phyloP scores from a whole-genome alignment of 2,888 invertebrate genomes.

The Colletes collaris region DNA sequence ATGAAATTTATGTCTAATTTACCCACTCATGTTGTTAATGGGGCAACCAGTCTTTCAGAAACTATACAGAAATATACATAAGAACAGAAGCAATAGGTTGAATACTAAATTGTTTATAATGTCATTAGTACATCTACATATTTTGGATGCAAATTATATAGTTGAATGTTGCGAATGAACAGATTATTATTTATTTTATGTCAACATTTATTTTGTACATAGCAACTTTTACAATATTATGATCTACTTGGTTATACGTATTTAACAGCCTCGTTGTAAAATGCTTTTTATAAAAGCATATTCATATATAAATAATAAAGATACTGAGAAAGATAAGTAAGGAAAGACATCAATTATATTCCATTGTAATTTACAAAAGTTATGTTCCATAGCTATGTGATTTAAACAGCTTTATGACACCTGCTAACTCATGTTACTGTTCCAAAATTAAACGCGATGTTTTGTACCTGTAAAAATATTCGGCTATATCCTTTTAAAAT shows the following conservation, averaged over 20 bases:
- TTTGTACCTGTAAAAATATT: too few relatives aligned
- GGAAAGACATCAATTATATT: too few relatives aligned
- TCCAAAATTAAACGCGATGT: too few relatives aligned
- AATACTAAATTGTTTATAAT: neutral
- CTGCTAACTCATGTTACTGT: too few relatives aligned
- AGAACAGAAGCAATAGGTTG: slow-evolving; percentile 6
- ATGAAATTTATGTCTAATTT: slow-evolving; percentile 72
- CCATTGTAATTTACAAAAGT: too few relatives aligned
- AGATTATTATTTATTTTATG: slow-evolving; percentile 10
- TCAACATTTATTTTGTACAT: slow-evolving; percentile 13
- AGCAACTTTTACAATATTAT: neutral
- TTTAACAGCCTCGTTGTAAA: neutral
- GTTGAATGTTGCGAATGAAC: neutral
- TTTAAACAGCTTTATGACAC: too few relatives aligned
- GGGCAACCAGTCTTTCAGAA: slow-evolving; percentile 45
- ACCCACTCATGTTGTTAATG: slow-evolving; percentile 70
- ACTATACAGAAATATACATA: slow-evolving; percentile 26
- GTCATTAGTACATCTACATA: slow-evolving; percentile 30
- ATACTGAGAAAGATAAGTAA: neutral
- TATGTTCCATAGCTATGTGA: too few relatives aligned
- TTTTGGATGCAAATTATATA: slow-evolving; percentile 40
- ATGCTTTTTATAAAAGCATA: slow-evolving; percentile 6
- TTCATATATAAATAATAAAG: slow-evolving; percentile 6
- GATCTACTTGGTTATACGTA: neutral
- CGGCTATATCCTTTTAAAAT: too few relatives aligned